Evolutionary conservation across 2,888 invertebrate genomes (phyloP), one percentile per base, ranked within the genome.

Genomic region (Formica aserva): DNA sequence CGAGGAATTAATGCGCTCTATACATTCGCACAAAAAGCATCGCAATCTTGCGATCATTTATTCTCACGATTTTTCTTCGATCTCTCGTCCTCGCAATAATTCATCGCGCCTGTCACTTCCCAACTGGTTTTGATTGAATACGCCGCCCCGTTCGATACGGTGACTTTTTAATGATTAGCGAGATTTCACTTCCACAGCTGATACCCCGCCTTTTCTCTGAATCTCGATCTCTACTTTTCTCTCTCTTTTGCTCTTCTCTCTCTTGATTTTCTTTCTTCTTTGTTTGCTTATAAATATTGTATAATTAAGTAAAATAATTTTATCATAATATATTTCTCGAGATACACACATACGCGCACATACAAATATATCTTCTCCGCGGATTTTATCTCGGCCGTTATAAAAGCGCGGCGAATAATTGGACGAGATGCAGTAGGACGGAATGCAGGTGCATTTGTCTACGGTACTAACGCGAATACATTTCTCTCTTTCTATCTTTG

Each of bases 401-500:
- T 52, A 35, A 71, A 76, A 86, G 71, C 87, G 62, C 85, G 80
- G 69, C 63, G 85, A 87, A 85, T 89, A 89, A 90, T 89, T 89
- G 89, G 86, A 90, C 88, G 86, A 85, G 90, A 88, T 90, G 83
- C 88, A 67, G 85, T 87, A 85, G 85, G 87, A 87, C 85, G 90
- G 90, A 90, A 90, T 89, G 89, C 89, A 85, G 89, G 88, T 89
- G 90, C 89, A 90, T 89, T 89, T 90, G 90, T 90, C 89, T 89
- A 89, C 83, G 85, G 86, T 86, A 86, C 76, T 84, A 66, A 67
- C 77, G 83, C 80, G 86, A 89, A 81, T 86, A 62, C 83, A 45
- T 86, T 82, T 72, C 41, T 69, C 48, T 75, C 67, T 71, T 60
- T 77, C 77, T 82, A 83, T 82, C 86, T 83, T 1, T 35, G 82